Evolutionary conservation across 2,113 vertebrate genomes (phyloP).

Genomic region (Mus pahari): DNA sequence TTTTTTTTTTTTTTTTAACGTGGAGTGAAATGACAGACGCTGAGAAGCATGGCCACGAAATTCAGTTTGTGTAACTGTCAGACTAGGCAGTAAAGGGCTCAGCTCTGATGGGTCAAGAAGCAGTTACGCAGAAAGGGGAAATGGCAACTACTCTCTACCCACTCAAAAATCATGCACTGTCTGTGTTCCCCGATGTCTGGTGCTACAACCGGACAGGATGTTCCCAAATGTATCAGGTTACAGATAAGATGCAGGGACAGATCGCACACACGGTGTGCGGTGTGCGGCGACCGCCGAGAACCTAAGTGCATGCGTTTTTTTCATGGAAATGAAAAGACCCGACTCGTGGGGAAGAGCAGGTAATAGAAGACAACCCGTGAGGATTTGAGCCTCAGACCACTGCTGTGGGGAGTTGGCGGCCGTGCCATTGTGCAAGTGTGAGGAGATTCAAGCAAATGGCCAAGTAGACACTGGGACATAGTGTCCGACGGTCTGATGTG

Average conservation of each 20-base stretch:
- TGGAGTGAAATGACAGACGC: not conserved
- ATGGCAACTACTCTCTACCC: too few relatives aligned
- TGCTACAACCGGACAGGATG: not conserved
- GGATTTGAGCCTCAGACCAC: not conserved
- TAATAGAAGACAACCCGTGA: fast-evolving
- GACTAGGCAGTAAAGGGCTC: not conserved
- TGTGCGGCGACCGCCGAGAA: not conserved
- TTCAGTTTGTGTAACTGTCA: not conserved
- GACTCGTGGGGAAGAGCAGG: not conserved
- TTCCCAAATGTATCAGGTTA: not conserved
- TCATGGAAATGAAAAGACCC: not conserved
- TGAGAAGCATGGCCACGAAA: fast-evolving
- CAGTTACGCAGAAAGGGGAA: not conserved
- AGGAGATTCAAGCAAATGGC: not conserved
- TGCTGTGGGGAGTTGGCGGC: not conserved
- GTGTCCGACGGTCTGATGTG: not conserved
- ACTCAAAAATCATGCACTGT: too few relatives aligned
- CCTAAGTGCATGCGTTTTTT: not conserved
- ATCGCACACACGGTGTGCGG: too few relatives aligned
- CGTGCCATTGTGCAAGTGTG: fast-evolving
- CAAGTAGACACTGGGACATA: not conserved
- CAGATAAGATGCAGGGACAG: too few relatives aligned
- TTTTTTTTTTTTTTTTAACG: not conserved
- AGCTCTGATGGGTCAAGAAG: not conserved
- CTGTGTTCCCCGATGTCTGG: not conserved